These are phyloP conservation scores for Tichodroma muraria DNA, from an alignment of 2,113 vertebrate species.

Conservation along the genomic window DNA sequence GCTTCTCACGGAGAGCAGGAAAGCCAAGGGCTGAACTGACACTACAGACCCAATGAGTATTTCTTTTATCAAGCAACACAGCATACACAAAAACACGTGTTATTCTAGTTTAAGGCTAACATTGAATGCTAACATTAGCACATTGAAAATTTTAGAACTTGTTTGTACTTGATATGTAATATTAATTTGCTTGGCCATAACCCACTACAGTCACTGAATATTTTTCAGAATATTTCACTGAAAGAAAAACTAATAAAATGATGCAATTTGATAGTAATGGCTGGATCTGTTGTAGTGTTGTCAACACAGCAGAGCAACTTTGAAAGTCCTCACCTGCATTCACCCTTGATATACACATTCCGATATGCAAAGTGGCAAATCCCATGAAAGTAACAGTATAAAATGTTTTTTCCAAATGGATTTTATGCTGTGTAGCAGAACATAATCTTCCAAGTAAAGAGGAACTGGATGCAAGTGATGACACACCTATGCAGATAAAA, in stretches of 20 bases:
- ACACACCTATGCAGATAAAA: background rate
- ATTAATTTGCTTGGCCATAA: background rate
- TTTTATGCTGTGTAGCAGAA: background rate
- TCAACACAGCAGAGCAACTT: background rate
- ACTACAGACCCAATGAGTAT: background rate
- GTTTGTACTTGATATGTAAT: background rate
- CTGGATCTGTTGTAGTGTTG: background rate
- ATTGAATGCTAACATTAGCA: background rate
- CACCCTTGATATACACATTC: background rate
- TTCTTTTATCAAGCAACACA: background rate
- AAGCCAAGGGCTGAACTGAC: background rate
- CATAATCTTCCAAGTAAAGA: background rate
- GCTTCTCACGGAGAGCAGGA: background rate
- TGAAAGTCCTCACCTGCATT: background rate
- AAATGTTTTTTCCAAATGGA: background rate
- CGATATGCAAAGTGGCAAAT: background rate
- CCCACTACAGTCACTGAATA: background rate
- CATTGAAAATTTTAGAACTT: background rate
- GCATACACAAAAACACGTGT: background rate
- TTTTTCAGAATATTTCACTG: background rate
- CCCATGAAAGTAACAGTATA: background rate
- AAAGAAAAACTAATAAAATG: slow-evolving; percentile 13
- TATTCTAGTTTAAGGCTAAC: background rate
- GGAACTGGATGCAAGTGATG: background rate
- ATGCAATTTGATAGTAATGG: background rate